Conservation (phyloP, 2,113 vertebrate species). For the Engraulis encrasicolus region DNA sequence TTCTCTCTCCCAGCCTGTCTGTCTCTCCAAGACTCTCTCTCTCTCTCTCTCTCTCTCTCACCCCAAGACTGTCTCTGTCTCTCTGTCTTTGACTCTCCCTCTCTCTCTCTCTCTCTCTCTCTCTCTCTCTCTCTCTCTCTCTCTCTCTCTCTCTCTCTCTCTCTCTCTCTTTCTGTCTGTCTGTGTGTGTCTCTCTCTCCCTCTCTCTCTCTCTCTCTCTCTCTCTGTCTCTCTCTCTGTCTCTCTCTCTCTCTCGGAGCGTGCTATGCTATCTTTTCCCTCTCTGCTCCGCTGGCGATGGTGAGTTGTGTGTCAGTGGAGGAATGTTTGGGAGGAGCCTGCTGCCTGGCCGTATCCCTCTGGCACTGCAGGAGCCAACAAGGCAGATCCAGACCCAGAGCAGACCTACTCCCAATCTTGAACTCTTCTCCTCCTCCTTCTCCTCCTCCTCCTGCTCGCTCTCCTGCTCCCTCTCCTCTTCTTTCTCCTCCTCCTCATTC, state of each 20-base stretch:
- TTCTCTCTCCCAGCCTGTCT: too few species aligned
- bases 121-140: too few species aligned
- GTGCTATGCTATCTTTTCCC: slow-evolving; percentile 10
- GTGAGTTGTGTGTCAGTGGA: slow-evolving; percentile 48
- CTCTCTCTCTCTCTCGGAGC: neutral
- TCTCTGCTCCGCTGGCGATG: neutral
- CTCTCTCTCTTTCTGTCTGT: too few species aligned
- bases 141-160: too few species aligned
- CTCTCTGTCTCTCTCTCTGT: neutral
- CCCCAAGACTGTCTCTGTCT: too few species aligned
- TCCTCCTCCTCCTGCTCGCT: neutral
- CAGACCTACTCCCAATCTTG: slow-evolving; percentile 23
- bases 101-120: too few species aligned
- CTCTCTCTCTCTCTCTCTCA: too few species aligned
- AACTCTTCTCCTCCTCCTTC: slow-evolving; percentile 15
- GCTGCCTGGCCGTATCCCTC: slow-evolving; percentile 35
- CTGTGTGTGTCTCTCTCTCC: too few species aligned
- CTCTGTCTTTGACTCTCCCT: too few species aligned
- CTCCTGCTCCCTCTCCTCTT: neutral
- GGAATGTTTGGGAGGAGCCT: slow-evolving; percentile 58
- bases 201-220: neutral
- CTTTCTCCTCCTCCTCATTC: neutral
- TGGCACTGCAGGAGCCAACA: slow-evolving; percentile 51
- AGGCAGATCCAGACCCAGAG: slow-evolving; percentile 44
- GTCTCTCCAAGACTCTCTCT: too few species aligned